A percentile compares a stretch with the other conserved stretches of the same genome.
phyloP scores from a whole-genome alignment of 2,113 vertebrate species.

The Ardeotis arabs region DNA sequence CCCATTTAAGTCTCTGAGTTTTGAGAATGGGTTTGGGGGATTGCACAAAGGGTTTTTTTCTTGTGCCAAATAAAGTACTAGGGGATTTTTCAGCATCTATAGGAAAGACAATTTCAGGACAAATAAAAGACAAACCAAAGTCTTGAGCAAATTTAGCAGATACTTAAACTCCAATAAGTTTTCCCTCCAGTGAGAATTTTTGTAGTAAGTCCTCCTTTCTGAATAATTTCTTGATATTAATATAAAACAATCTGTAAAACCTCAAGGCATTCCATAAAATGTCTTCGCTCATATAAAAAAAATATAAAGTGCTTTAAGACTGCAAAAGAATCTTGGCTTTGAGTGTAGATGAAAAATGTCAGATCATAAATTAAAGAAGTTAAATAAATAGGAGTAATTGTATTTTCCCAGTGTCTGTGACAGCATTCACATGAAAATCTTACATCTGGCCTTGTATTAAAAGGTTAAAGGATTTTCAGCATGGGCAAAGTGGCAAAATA shows the following conservation, averaged over 20 bases:
- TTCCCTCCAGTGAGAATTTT: background rate
- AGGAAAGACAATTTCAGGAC: background rate
- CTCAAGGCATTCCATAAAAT: background rate
- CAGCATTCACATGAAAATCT: background rate
- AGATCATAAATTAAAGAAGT: background rate
- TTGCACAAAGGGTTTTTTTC: background rate
- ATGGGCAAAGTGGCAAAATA: background rate
- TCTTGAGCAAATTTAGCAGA: background rate
- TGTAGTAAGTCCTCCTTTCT: background rate
- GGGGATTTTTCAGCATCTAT: background rate
- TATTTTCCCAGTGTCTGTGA: background rate
- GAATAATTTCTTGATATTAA: background rate
- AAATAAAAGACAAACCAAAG: slow-evolving; percentile 10
- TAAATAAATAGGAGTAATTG: background rate
- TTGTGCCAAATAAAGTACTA: background rate
- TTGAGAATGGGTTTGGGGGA: background rate
- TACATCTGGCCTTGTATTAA: background rate
- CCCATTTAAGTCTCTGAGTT: slow-evolving; percentile 1
- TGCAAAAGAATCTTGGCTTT: background rate
- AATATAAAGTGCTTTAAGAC: background rate
- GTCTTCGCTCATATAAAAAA: background rate
- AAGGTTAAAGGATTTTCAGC: background rate
- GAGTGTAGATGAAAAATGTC: background rate
- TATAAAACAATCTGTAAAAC: background rate
- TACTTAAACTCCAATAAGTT: background rate